phyloP scores from a whole-genome alignment of 2,888 invertebrate species.

The Hesperia comma region DNA sequence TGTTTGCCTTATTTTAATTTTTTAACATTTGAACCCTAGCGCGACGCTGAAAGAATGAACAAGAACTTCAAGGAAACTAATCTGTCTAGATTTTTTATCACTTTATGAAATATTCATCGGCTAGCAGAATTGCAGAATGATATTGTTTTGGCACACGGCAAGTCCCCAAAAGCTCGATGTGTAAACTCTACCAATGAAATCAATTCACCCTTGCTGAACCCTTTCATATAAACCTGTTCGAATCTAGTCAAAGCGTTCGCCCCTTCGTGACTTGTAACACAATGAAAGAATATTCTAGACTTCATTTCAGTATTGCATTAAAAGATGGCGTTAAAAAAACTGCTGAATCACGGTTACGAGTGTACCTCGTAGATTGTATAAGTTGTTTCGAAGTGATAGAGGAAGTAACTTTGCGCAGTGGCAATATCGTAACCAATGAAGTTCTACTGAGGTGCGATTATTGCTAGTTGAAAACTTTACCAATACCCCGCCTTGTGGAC shows the following conservation, averaged over 20 bases:
- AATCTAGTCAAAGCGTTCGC: slow-evolving; percentile 8
- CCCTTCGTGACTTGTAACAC: not conserved
- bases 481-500: slow-evolving; percentile 80
- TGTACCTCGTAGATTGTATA: slow-evolving; percentile 16
- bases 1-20: no score
- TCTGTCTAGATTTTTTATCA: no score
- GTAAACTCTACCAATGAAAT: not conserved
- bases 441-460: slow-evolving; percentile 91
- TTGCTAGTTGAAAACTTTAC: slow-evolving; percentile 96
- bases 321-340: slow-evolving; percentile 8
- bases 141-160: not conserved
- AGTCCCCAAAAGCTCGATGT: not conserved
- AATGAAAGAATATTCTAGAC: slow-evolving; percentile 4
- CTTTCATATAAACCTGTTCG: slow-evolving; percentile 16
- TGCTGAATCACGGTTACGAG: slow-evolving; percentile 8
- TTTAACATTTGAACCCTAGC: no score
- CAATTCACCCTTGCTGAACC: not conserved
- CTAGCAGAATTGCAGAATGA: not conserved
- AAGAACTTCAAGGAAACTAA: no score
- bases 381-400: slow-evolving; percentile 42
- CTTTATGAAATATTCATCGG: not conserved
- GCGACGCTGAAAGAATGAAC: no score
- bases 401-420: slow-evolving; percentile 91
- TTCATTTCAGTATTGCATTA: not conserved
- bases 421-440: slow-evolving; percentile 93